Conservation (phyloP, 1,140 invertebrate species). For the Sitophilus oryzae region DNA sequence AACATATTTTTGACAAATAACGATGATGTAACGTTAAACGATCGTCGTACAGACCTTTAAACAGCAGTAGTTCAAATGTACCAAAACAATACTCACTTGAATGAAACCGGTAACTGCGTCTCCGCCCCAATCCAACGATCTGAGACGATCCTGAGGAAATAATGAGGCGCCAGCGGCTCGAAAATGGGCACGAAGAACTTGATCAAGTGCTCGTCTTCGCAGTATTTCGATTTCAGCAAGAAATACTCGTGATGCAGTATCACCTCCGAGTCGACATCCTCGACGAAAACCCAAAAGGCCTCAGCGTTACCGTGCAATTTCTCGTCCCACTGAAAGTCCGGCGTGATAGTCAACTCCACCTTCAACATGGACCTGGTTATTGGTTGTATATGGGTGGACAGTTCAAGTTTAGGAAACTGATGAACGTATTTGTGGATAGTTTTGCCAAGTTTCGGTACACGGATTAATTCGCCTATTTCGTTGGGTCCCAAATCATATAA, state of each 20-base stretch:
- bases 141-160: constrained; percentile 82
- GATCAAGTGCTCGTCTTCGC: constrained; percentile 89
- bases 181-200: constrained; percentile 99
- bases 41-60: not conserved
- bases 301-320: constrained; percentile 93
- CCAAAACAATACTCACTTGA: constrained; percentile 45
- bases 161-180: constrained; percentile 96
- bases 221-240: constrained; percentile 91
- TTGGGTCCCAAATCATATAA: constrained; percentile 94
- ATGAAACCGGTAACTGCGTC: constrained; percentile 95
- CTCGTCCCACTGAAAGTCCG: constrained; percentile 99
- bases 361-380: constrained; percentile 91
- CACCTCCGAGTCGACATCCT: constrained; percentile 95
- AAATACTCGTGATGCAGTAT: constrained; percentile 98
- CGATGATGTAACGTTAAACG: too few relatives aligned
- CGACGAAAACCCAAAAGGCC: constrained; percentile 98
- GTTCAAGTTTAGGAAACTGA: constrained; percentile 92
- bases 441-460: constrained; percentile 94
- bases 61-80: not conserved
- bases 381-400: constrained; percentile 95
- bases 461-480: constrained; percentile 95
- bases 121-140: constrained; percentile 87
- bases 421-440: constrained; percentile 97
- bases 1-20: too few relatives aligned
- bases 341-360: constrained; percentile 96